These are phyloP conservation scores for Rhingia rostrata DNA, from an alignment of 2,888 invertebrate species.

Conservation along the genomic window DNA sequence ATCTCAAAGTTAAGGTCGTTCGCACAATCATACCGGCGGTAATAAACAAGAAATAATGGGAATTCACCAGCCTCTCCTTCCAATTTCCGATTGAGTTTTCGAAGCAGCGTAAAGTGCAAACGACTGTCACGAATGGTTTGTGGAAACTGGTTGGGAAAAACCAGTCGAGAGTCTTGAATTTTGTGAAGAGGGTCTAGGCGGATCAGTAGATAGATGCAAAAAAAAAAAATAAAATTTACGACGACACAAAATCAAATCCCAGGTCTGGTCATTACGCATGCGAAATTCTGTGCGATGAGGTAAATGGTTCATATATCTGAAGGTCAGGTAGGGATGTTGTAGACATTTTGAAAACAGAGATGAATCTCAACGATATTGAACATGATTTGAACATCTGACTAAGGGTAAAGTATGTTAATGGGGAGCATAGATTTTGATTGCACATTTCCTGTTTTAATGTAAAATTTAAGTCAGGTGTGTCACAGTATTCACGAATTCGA, in stretches of 20 bases:
- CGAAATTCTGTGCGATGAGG: conserved; percentile 10
- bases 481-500: too few species aligned
- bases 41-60: conserved; percentile 1
- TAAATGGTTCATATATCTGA: conserved; percentile 14
- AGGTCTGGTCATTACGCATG: too few species aligned
- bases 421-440: too few species aligned
- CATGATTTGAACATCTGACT: conserved; percentile 1
- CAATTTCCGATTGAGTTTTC: conserved; percentile 26
- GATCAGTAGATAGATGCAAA: conserved; percentile 13
- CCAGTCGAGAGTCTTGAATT: conserved; percentile 6
- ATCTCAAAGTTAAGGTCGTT: conserved; percentile 33
- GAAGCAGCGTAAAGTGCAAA: conserved; percentile 3
- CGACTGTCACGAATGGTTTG: not conserved
- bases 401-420: too few species aligned
- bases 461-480: too few species aligned
- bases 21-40: not conserved
- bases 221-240: conserved; percentile 26
- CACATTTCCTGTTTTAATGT: too few species aligned
- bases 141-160: conserved; percentile 45
- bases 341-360: too few species aligned
- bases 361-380: conserved; percentile 12
- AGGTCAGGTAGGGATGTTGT: conserved; percentile 18
- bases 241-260: too few species aligned
- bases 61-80: conserved; percentile 3
- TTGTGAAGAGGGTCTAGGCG: conserved; percentile 23